Evolutionary conservation across 2,797 vertebrate species (phyloP), one percentile per base, ranked within the genome.

Genomic region (Ctenopoma kingsleyae): DNA sequence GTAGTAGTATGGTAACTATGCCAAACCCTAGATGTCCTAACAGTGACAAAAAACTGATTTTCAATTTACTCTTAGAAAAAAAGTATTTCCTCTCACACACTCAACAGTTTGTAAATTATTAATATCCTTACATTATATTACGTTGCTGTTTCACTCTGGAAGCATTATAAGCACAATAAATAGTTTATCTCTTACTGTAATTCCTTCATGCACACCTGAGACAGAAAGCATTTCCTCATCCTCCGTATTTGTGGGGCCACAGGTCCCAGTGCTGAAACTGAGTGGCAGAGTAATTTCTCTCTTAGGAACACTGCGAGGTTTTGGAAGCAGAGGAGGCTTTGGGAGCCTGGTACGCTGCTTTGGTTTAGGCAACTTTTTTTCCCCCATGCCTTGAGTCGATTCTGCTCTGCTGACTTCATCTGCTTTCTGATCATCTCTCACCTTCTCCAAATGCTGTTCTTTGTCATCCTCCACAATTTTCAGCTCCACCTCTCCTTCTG

Each of bases 291-390:
- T 93, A 67, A 94, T 94, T 77, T 94, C 94, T 83, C 93, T 93
- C 83, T 95, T 95, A 61, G 93, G 90, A 75, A 95, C 94, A 25
- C 91, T 94, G 61, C 92, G 92, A 25, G 93, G 92, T 80, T 93
- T 93, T 6, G 93, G 92, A 63, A 94, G 90, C 67, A 93, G 76
- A 48, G 93, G 86, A 19, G 89, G 91, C 70, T 89, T 90, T 82
- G 90, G 82, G 40, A 91, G 84, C 81, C 69, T 83, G 62, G 81
- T 91, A 40, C 86, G 87, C 66, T 87, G 90, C 82, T 87, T 91
- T 64, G 90, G 89, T 81, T 85, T 87, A 46, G 89, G 86, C 27
- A 73, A 2, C 46, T 62, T 79, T 30, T 22, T n/a, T 15, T 27
- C 57, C 2, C 67, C 58, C 4, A 58, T 15, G 0, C 54, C 9